Evolutionary conservation across 2,113 vertebrate genomes (phyloP), one percentile per base, ranked within the genome.

Genomic region (Trogon surrucura): DNA sequence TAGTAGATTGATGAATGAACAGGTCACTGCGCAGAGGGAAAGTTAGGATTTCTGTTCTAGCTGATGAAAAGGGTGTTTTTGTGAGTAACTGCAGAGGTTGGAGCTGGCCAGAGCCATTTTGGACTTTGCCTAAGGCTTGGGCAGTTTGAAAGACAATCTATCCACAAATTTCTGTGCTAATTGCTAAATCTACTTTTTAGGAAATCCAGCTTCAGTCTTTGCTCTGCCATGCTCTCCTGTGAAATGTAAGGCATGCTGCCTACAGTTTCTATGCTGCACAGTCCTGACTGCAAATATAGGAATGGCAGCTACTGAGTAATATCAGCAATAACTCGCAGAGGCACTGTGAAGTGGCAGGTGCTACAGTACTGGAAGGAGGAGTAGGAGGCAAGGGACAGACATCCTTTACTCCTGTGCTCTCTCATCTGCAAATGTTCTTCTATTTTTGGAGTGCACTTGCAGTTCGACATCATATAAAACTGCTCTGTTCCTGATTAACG

Each of bases 51-150:
- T 70, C 58, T 90, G 67, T 62, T 89, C 38, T 22, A 25, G 50
- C 67, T 85, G 82, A 86, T 83, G 71, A 92, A 88, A 90, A 92
- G 50, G 16, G 36, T 21, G 4, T 66, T 97, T 83, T 71, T 51
- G 13, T 30, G 72, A 84, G 60, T 47, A 54, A 10, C 5, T 80
- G 30, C 64, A 86, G 64, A 90, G 75, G 67, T 41, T 61, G 72
- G 50, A 85, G 44, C 45, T 70, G 50, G 85, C 36, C 80, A 92
- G 44, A 70, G 69, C 10, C 64, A 56, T 32, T 79, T 8, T 30
- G 48, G 78, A 85, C 61, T 67, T 84, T 60, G 56, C 75, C 36
- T 80, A 50, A 90, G 56, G 80, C 51, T 78, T 86, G 91, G 60
- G 56, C 60, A 71, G 44, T 88, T 93, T 16, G 12, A 96, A 90